Evolutionary conservation across 2,797 vertebrate species (phyloP).

Genomic region (Podarcis lilfordi): DNA sequence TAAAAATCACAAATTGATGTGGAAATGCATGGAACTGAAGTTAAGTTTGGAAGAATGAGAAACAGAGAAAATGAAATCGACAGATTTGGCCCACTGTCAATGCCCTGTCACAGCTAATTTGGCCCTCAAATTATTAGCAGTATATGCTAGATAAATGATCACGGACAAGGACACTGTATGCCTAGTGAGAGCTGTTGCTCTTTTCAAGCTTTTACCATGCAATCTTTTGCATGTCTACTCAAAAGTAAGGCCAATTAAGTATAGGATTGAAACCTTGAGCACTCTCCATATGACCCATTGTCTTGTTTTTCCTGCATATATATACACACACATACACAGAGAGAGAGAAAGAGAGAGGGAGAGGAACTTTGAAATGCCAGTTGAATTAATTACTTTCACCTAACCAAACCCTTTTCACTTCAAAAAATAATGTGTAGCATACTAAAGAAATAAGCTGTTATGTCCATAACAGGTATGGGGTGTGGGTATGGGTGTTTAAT

Average conservation of each 20-base stretch:
- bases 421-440: neutral
- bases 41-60: too few species aligned
- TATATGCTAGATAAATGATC: neutral
- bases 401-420: conserved; percentile 38
- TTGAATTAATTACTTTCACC: neutral
- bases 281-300: neutral
- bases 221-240: neutral
- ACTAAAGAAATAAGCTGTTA: conserved; percentile 24
- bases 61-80: too few species aligned
- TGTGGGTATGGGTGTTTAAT: conserved; percentile 23
- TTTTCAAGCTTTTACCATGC: too few species aligned
- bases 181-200: neutral
- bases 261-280: neutral
- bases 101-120: neutral
- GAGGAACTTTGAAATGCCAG: neutral
- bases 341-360: neutral
- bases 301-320: too few species aligned
- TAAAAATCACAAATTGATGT: too few species aligned
- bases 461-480: fast-evolving
- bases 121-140: neutral
- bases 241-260: neutral
- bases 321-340: neutral
- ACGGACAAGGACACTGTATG: neutral
- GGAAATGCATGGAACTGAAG: too few species aligned
- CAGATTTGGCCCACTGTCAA: too few species aligned